Conservation (phyloP, 2,797 vertebrate genomes). For the Cetoscarus ocellatus region DNA sequence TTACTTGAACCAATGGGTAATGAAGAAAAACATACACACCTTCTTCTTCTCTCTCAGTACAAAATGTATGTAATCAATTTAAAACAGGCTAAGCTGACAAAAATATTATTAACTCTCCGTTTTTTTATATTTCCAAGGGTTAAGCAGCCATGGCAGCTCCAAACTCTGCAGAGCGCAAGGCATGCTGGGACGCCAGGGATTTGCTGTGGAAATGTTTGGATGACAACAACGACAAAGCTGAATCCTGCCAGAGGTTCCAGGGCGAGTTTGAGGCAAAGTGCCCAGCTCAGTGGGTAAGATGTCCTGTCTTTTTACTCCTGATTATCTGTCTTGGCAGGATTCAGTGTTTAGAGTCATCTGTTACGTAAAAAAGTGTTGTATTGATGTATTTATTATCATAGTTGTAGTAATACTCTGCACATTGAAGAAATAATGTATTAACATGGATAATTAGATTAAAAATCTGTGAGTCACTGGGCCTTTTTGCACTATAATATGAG, state of each 20-base stretch:
- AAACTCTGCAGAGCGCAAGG: conserved; percentile 86
- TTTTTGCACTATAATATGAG: too few species aligned
- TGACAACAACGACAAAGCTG: conserved; percentile 73
- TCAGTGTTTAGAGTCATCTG: background rate
- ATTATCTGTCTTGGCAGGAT: background rate
- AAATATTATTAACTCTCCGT: background rate
- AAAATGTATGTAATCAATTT: too few species aligned
- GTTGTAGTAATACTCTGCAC: too few species aligned
- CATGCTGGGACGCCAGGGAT: conserved; percentile 93
- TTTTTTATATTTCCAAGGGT: background rate
- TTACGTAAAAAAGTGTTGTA: background rate
- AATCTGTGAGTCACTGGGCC: background rate
- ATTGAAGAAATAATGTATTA: too few species aligned
- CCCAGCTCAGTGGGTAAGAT: conserved; percentile 92
- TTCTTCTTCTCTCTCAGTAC: too few species aligned
- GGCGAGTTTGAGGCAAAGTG: conserved; percentile 87
- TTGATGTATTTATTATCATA: too few species aligned
- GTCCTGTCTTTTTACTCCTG: background rate
- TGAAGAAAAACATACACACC: too few species aligned
- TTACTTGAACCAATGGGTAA: too few species aligned
- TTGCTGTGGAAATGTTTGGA: conserved; percentile 93
- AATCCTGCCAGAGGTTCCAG: conserved; percentile 83
- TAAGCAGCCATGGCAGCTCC: conserved; percentile 89
- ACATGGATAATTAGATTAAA: too few species aligned
- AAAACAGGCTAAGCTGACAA: background rate